Evolutionary conservation across 92 coral and sea anemone genomes (phyloP), one percentile per base, ranked within the genome.

Genomic region (Palythoa caribaeorum): DNA sequence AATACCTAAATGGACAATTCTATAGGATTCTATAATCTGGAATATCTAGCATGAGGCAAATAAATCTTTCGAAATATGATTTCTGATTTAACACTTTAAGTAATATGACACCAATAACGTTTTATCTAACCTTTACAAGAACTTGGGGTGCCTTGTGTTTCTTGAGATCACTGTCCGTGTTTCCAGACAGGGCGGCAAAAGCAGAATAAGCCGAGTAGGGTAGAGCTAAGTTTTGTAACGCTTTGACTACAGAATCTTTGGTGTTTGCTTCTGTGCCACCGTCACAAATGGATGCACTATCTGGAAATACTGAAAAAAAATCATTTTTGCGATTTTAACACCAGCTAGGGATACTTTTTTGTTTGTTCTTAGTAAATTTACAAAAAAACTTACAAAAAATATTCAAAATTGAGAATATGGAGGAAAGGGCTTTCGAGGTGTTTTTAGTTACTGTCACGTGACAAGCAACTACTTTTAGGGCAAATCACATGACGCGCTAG

Each of bases 171-270:
- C 63, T 48, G 73, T 94, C 96, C 47, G 96, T 77, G 77, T 94
- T 92, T 70, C 96, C 96, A 21, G 96, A 94, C 52, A 94, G 77
- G n/a, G 96, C 94, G 48, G 94, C 80, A 63, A 94, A 94, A 11
- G 93, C 91, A 1, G 96, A 94, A 55, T 92, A 92, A 1, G 94
- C 94, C 9, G 89, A 84, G 35, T 87, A 90, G 11, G 77, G 73
- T 38, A 83, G 63, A 3, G 96, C 77, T 66, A 81, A 38, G 8
- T 62, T 14, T 15, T 71, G 85, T n/a, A 94, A 59, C 73, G 52
- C 71, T 38, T 90, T 87, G 16, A 88, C 89, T 75, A 88, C 28
- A 38, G 85, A 87, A 15, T 52, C 68, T 13, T 50, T 14, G 48
- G 15, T 16, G 60, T 35, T 7, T 2, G 70, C 15, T 2, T 36